Evolutionary conservation across 2,888 invertebrate species (phyloP).

Genomic region (Heliconius sara): DNA sequence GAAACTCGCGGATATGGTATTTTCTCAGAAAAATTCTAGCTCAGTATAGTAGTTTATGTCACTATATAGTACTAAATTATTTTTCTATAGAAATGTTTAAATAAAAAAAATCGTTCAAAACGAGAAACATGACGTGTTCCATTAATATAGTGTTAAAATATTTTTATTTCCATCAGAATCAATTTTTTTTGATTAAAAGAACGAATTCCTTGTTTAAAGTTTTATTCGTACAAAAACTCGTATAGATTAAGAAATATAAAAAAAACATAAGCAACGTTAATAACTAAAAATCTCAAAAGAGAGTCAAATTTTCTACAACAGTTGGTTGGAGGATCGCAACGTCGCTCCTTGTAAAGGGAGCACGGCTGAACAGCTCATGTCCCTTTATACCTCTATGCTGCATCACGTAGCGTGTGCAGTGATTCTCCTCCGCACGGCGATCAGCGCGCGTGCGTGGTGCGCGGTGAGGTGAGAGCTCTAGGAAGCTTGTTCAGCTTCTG

Average conservation of each 20-base stretch:
- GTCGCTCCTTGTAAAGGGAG: background rate
- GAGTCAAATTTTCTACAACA: conserved; percentile 69
- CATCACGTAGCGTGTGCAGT: background rate
- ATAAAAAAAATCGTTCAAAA: background rate
- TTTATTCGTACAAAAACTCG: too few relatives aligned
- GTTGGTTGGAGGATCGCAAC: conserved; percentile 47
- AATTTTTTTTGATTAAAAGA: too few relatives aligned
- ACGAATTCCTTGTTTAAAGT: too few relatives aligned
- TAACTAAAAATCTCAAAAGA: conserved; percentile 50
- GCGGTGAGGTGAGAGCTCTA: background rate
- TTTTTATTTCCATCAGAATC: too few relatives aligned
- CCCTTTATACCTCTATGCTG: background rate
- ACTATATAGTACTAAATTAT: background rate
- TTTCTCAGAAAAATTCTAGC: conserved; percentile 42
- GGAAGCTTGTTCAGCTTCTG: background rate
- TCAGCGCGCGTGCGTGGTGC: background rate
- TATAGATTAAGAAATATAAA: background rate
- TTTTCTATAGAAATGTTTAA: background rate
- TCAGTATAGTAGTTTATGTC: conserved; percentile 21
- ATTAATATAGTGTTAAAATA: background rate
- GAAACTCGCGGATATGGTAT: conserved; percentile 68
- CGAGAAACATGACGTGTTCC: background rate
- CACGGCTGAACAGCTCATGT: background rate
- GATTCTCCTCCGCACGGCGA: background rate
- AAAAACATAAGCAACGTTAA: too few relatives aligned